Conservation (phyloP, 53 echinoderm and acorn worm species). For the Apostichopus leukothele region DNA sequence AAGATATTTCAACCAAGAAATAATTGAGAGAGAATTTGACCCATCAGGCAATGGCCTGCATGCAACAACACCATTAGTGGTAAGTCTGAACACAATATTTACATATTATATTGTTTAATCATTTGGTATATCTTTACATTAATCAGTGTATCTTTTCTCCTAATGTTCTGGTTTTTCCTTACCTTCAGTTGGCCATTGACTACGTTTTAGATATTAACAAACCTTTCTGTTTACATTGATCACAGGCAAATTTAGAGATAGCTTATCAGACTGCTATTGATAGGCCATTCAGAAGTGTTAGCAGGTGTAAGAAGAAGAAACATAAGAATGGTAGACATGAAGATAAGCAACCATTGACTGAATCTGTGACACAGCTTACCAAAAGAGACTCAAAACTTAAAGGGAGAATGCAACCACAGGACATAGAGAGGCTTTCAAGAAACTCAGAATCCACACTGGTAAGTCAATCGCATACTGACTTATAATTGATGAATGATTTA, state of each 20-base stretch:
- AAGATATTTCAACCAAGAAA: constrained; percentile 60
- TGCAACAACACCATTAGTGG: constrained; percentile 59
- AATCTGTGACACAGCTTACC: constrained; percentile 3
- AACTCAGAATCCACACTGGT: constrained; percentile 59
- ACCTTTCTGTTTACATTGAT: not conserved
- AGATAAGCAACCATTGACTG: not conserved
- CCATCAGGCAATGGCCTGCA: constrained; percentile 64
- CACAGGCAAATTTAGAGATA: constrained; percentile 56
- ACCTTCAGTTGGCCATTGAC: too few species aligned
- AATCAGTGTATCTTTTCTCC: too few species aligned
- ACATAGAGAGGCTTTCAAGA: constrained; percentile 50
- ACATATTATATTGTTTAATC: too few species aligned
- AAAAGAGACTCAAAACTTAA: constrained; percentile 44
- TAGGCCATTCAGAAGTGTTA: constrained; percentile 36
- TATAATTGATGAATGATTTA: too few species aligned
- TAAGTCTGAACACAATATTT: constrained; percentile 25
- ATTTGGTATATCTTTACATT: too few species aligned
- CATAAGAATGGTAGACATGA: constrained; percentile 3
- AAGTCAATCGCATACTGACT: not conserved
- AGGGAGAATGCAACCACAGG: constrained; percentile 46
- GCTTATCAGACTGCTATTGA: constrained; percentile 62
- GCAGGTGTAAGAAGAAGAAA: not conserved
- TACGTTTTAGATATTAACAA: too few species aligned
- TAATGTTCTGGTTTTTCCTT: too few species aligned
- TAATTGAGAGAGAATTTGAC: constrained; percentile 69